phyloP scores from a whole-genome alignment of 2,888 invertebrate genomes.

The Tinea pellionella region DNA sequence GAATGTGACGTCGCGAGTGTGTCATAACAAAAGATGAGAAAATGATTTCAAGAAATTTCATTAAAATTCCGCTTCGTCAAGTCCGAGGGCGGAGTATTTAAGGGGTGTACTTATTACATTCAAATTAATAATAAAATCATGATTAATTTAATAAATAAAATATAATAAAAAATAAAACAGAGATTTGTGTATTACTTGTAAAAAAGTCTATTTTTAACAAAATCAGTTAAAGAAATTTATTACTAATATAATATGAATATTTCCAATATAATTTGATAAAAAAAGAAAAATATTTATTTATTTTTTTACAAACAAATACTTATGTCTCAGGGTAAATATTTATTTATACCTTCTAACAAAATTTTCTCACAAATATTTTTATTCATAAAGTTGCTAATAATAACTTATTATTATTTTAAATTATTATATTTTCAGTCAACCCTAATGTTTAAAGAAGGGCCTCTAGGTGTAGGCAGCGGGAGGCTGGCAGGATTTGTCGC shows the following conservation, averaged over 20 bases:
- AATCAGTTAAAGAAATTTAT: too few relatives aligned
- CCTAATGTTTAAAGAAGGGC: constrained; percentile 21
- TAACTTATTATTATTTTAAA: background rate
- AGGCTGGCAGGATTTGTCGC: constrained; percentile 25
- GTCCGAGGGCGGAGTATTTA: constrained; percentile 28
- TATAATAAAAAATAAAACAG: too few relatives aligned
- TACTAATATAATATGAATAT: too few relatives aligned
- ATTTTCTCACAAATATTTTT: too few relatives aligned
- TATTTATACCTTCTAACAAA: too few relatives aligned
- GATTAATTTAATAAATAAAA: background rate
- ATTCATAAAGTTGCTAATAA: background rate
- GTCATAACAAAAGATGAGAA: constrained; percentile 39
- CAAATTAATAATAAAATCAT: background rate
- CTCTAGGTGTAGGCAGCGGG: constrained; percentile 46
- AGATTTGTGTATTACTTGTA: too few relatives aligned
- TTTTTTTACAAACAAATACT: too few relatives aligned
- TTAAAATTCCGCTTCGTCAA: constrained; percentile 61
- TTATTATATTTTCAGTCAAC: background rate
- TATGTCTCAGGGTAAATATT: too few relatives aligned
- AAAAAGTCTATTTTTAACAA: too few relatives aligned
- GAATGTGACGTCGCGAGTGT: constrained; percentile 19
- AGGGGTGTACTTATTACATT: constrained; percentile 35
- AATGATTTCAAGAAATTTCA: constrained; percentile 56
- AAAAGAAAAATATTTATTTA: too few relatives aligned
- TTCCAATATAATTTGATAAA: too few relatives aligned